Conservation (phyloP, 2,113 vertebrate species). For the Nyctereutes procyonoides region DNA sequence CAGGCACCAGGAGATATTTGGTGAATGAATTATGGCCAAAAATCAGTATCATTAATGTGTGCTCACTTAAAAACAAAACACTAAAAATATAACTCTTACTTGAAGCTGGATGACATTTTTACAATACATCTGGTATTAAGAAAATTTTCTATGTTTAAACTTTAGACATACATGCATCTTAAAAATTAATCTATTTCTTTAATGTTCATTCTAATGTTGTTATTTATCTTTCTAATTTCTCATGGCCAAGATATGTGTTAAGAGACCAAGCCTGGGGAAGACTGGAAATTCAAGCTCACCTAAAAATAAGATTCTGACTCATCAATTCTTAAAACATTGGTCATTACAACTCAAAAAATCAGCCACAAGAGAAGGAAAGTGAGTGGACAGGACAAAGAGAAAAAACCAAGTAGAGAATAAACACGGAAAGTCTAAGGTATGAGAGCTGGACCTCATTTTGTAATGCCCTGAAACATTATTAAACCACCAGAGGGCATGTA, state of each 20-base stretch:
- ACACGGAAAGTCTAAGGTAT: not conserved
- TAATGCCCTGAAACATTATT: too few species aligned
- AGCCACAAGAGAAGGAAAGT: not conserved
- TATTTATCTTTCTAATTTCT: not conserved
- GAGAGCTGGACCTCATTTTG: not conserved
- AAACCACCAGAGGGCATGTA: not conserved
- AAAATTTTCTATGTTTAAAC: not conserved
- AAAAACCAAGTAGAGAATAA: not conserved
- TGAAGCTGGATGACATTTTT: not conserved
- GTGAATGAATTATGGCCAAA: not conserved
- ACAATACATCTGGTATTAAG: not conserved
- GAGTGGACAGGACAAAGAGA: not conserved
- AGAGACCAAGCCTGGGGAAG: not conserved
- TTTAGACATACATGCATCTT: not conserved
- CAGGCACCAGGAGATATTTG: not conserved
- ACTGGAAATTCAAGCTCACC: not conserved
- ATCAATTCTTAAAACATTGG: not conserved
- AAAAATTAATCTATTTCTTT: not conserved
- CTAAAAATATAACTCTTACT: not conserved
- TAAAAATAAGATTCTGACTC: not conserved
- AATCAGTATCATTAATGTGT: not conserved
- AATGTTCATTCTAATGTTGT: not conserved
- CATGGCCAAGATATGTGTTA: not conserved
- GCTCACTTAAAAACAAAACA: not conserved
- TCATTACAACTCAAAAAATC: not conserved